Evolutionary conservation across 1,140 invertebrate genomes (phyloP).

Genomic region (Achatina immaculata): DNA sequence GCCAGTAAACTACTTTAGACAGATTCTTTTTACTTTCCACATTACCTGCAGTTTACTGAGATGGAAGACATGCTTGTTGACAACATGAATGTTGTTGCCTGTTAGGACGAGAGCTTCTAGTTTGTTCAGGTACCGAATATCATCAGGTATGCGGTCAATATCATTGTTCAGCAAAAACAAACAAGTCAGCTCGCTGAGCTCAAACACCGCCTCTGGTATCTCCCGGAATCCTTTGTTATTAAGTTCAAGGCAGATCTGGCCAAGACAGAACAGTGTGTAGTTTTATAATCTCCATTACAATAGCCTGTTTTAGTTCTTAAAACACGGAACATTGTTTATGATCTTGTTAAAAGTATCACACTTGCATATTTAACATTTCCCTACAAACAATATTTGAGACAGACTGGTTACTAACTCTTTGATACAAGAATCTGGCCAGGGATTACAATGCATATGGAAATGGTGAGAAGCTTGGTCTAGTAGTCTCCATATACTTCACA

Average conservation of each 20-base stretch:
- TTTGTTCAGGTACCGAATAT: constrained; percentile 49
- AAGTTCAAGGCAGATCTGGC: constrained; percentile 53
- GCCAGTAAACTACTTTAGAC: no score
- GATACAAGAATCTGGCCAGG: no score
- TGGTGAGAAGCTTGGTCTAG: no score
- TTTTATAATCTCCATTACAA: neutral
- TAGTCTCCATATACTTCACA: no score
- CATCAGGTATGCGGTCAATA: constrained; percentile 56
- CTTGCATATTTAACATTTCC: no score
- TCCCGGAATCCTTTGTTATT: constrained; percentile 41
- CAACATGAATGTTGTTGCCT: constrained; percentile 54
- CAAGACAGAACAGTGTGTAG: neutral
- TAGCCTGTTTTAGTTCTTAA: no score
- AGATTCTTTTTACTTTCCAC: no score
- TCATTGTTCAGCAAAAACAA: constrained; percentile 60
- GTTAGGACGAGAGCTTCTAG: constrained; percentile 58
- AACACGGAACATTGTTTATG: no score
- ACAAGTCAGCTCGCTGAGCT: constrained; percentile 51
- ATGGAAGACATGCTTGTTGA: constrained; percentile 53
- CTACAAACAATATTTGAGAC: no score
- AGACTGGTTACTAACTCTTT: no score
- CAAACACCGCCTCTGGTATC: constrained; percentile 54
- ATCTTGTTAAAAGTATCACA: no score
- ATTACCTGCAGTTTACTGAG: constrained; percentile 50
- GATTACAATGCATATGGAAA: no score